Percentiles rank a stretch among this genome's conserved stretches.
Conservation (phyloP, 2,888 invertebrate species). For the Ichneumoninae sp. region DNA sequence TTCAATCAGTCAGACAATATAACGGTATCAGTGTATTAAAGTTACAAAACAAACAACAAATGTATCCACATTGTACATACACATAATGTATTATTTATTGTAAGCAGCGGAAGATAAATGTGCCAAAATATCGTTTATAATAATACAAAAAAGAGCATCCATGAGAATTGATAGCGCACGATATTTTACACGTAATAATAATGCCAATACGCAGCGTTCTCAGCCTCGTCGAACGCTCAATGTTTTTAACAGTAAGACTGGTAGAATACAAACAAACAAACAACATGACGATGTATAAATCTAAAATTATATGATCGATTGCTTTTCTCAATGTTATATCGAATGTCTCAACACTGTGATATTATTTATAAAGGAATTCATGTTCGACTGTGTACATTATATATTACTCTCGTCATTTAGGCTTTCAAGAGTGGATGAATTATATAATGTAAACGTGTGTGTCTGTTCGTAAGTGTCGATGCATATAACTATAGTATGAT, state of each 20-base stretch:
- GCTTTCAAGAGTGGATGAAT: conserved; percentile 20
- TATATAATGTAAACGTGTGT: conserved; percentile 22
- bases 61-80: conserved; percentile 1
- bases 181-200: neutral
- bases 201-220: conserved; percentile 2
- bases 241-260: conserved; percentile 53
- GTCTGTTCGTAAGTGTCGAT: conserved; percentile 45
- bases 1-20: conserved; percentile 32
- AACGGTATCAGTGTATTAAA: conserved; percentile 7
- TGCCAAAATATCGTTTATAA: conserved; percentile 36
- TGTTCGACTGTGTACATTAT: neutral
- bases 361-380: conserved; percentile 62
- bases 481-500: conserved; percentile 28
- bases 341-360: conserved; percentile 67
- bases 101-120: conserved; percentile 25
- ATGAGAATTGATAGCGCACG: neutral
- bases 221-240: conserved; percentile 6
- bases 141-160: neutral
- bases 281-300: conserved; percentile 24
- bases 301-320: conserved; percentile 33
- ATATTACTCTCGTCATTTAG: conserved; percentile 15
- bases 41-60: neutral
- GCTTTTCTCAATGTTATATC: conserved; percentile 37
- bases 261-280: conserved; percentile 10
- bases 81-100: neutral